Percentiles rank a stretch among this genome's conserved stretches.
These are phyloP conservation scores for Biston stratarius DNA, from an alignment of 2,888 invertebrate species.

Conservation along the genomic window DNA sequence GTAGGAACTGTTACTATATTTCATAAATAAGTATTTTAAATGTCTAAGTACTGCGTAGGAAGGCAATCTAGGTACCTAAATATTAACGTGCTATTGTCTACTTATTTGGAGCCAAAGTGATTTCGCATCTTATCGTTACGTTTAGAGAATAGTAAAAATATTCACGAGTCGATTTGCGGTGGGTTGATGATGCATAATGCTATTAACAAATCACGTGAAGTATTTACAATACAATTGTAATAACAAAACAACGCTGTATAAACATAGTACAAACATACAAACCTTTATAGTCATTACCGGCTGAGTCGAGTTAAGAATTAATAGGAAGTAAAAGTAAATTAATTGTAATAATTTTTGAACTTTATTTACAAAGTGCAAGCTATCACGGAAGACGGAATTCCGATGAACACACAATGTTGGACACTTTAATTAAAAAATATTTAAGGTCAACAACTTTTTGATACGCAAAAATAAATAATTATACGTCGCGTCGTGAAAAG, in stretches of 20 bases:
- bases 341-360: neutral
- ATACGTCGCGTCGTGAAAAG: neutral
- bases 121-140: constrained; percentile 8
- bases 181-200: constrained; percentile 5
- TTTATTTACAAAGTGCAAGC: neutral
- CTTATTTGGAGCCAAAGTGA: constrained; percentile 3
- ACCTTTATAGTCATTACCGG: neutral
- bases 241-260: neutral
- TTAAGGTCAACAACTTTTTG: constrained; percentile 8
- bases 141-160: constrained; percentile 7
- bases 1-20: neutral
- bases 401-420: neutral
- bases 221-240: constrained; percentile 3
- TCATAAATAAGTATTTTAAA: too few relatives aligned
- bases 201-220: constrained; percentile 13
- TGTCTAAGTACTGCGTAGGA: constrained; percentile 7
- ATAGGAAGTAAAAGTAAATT: neutral
- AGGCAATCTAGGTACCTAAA: too few relatives aligned
- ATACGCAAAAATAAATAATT: neutral
- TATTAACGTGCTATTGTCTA: constrained; percentile 6
- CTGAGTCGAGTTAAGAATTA: neutral
- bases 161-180: constrained; percentile 15
- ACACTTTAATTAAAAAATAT: neutral
- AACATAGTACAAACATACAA: neutral
- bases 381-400: constrained; percentile 6